Evolutionary conservation across 2,113 vertebrate genomes (phyloP).

Genomic region (Pandion haliaetus): DNA sequence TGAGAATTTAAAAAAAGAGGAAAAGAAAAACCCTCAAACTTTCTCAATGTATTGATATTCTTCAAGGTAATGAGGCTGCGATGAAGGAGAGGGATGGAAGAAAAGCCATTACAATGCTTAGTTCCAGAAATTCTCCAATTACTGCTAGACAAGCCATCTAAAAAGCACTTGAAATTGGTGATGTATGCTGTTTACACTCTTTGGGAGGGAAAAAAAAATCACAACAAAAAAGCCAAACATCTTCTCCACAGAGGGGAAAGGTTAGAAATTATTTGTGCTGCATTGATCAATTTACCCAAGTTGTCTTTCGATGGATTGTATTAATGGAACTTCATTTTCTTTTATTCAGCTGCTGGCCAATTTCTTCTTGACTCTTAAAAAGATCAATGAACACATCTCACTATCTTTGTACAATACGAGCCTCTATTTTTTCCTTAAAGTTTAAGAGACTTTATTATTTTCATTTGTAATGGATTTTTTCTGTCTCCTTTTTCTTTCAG

Average conservation of each 20-base stretch:
- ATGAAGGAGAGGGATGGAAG: neutral
- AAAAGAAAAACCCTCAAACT: neutral
- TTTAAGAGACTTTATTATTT: conserved; percentile 82
- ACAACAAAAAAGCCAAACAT: conserved; percentile 49
- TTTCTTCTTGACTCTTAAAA: conserved; percentile 78
- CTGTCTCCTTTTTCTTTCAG: conserved; percentile 61
- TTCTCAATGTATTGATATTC: conserved; percentile 43
- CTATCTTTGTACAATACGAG: conserved; percentile 75
- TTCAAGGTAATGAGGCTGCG: neutral
- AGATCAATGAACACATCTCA: conserved; percentile 81
- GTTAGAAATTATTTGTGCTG: conserved; percentile 79
- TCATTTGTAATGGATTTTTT: conserved; percentile 81
- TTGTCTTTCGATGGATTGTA: conserved; percentile 79
- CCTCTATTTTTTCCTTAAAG: conserved; percentile 79
- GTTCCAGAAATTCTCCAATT: conserved; percentile 73
- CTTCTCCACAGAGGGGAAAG: conserved; percentile 74
- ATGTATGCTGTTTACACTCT: conserved; percentile 68
- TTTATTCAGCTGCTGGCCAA: conserved; percentile 76
- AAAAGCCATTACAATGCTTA: conserved; percentile 36
- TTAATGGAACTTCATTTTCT: conserved; percentile 85
- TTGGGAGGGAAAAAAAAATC: neutral
- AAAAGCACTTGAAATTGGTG: conserved; percentile 73
- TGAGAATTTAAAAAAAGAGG: neutral
- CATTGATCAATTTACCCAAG: conserved; percentile 81
- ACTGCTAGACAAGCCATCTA: conserved; percentile 66